phyloP scores from a whole-genome alignment of 2,113 vertebrate genomes.

The Pithys albifrons region DNA sequence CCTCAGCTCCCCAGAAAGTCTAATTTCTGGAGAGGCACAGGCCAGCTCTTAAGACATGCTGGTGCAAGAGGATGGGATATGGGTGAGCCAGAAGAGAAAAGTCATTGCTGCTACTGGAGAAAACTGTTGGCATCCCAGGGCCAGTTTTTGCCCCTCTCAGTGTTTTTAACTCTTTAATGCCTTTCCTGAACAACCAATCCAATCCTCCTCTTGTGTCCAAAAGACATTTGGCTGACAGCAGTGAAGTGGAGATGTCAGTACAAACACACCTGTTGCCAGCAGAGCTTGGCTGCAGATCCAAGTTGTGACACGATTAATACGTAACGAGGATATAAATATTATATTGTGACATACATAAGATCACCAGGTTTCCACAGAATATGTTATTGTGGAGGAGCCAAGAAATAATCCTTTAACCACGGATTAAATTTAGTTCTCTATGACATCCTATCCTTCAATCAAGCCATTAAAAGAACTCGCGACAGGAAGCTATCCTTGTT shows the following conservation, averaged over 20 bases:
- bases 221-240: neutral
- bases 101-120: neutral
- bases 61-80: neutral
- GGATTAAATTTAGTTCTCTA: neutral
- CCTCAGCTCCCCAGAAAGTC: neutral
- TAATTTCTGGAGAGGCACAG: neutral
- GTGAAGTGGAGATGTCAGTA: neutral
- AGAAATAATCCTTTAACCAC: slow-evolving; percentile 15
- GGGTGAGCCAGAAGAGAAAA: neutral
- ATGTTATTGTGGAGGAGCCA: neutral
- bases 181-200: neutral
- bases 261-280: neutral
- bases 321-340: neutral
- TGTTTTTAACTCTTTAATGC: neutral
- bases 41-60: neutral
- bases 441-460: neutral
- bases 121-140: neutral
- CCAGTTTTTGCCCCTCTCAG: neutral
- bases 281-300: neutral
- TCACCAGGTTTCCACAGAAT: neutral
- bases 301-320: neutral
- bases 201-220: neutral
- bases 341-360: slow-evolving; percentile 11
- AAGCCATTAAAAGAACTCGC: neutral
- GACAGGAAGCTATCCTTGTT: neutral